Conservation (phyloP, 2,113 vertebrate genomes). For the Bos javanicus region DNA sequence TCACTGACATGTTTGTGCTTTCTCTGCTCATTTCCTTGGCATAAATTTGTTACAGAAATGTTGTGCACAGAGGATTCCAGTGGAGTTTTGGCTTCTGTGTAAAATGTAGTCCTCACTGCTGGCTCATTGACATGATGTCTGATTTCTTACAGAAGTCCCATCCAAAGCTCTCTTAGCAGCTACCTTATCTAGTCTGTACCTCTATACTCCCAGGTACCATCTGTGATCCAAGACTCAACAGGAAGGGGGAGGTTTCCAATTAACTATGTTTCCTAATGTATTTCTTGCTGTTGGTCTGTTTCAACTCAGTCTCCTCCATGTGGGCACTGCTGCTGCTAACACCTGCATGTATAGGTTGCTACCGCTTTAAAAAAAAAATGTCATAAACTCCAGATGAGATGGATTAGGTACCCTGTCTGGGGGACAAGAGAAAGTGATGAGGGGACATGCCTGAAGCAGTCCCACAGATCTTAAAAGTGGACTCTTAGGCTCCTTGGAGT, state of each 20-base stretch:
- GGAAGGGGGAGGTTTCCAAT: neutral
- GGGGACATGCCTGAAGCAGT: neutral
- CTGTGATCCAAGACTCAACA: neutral
- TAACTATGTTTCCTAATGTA: neutral
- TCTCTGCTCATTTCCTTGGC: neutral
- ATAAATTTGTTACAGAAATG: neutral
- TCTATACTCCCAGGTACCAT: neutral
- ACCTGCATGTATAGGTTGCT: neutral
- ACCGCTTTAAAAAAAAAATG: fast-evolving
- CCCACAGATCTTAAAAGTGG: neutral
- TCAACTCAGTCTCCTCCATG: neutral
- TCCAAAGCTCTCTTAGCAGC: neutral
- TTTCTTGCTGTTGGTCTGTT: neutral
- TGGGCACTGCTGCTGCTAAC: neutral
- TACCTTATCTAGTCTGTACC: neutral
- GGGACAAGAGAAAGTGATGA: neutral
- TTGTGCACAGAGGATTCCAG: neutral
- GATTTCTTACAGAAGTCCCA: neutral
- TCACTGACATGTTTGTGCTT: neutral
- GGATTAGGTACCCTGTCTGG: neutral
- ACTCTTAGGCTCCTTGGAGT: neutral
- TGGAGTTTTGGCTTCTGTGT: neutral
- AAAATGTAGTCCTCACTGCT: neutral
- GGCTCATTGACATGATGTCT: too few species aligned
- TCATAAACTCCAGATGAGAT: neutral